Evolutionary conservation across 2,888 invertebrate species (phyloP).

Genomic region (Brenthis daphne): DNA sequence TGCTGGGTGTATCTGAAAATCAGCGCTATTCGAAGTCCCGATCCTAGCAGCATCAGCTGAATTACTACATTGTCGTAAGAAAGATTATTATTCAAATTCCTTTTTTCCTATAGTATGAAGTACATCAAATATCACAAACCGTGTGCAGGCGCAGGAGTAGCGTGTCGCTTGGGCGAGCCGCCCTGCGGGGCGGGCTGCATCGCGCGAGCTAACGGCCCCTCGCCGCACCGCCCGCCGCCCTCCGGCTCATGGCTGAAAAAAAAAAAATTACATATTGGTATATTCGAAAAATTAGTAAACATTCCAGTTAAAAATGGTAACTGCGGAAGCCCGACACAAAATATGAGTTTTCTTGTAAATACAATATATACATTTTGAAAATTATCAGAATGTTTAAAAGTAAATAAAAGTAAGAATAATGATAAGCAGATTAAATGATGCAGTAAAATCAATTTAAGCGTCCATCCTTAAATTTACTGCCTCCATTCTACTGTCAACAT

Average conservation of each 20-base stretch:
- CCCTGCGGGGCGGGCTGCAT: constrained; percentile 78
- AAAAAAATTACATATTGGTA: background rate
- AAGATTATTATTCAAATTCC: too few relatives aligned
- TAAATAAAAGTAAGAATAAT: background rate
- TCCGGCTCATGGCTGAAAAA: constrained; percentile 86
- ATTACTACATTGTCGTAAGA: too few relatives aligned
- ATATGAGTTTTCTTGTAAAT: background rate
- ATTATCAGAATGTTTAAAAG: background rate
- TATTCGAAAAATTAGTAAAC: too few relatives aligned
- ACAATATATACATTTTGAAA: background rate
- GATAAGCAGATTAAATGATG: background rate
- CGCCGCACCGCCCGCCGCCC: constrained; percentile 83
- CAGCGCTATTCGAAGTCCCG: too few relatives aligned
- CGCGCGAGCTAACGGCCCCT: constrained; percentile 82
- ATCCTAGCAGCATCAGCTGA: too few relatives aligned
- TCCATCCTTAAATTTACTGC: background rate
- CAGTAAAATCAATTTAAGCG: constrained; percentile 1
- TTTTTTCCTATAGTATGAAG: background rate
- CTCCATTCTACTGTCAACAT: constrained; percentile 15
- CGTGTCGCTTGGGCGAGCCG: constrained; percentile 77
- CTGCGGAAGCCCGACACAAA: too few relatives aligned
- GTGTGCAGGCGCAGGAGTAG: constrained; percentile 55
- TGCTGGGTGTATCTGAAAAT: too few relatives aligned
- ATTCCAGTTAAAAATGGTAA: too few relatives aligned
- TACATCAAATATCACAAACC: constrained; percentile 49